Conservation (phyloP, 2,113 vertebrate genomes). For the Hydrolagus affinis region DNA sequence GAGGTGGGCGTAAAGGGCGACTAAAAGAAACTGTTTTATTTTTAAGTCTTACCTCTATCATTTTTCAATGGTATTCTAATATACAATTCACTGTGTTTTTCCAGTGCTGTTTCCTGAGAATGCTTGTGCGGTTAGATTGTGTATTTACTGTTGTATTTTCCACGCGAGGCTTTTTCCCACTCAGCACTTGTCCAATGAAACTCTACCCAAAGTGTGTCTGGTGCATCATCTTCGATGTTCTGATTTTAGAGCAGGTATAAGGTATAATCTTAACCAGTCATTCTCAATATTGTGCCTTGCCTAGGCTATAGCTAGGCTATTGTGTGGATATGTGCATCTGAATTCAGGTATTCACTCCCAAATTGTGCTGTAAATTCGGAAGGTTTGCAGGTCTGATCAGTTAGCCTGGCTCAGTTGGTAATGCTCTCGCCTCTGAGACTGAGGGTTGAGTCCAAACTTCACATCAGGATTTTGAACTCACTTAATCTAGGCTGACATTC, state of each 20-base stretch:
- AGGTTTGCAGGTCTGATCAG: no score
- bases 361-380: neutral
- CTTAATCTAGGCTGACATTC: no score
- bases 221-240: neutral
- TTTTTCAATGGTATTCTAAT: neutral
- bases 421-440: no score
- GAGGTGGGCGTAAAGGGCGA: slow-evolving; percentile 41
- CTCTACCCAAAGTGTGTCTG: neutral
- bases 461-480: no score
- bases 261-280: neutral
- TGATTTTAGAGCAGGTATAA: neutral
- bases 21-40: neutral
- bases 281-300: neutral
- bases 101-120: neutral
- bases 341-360: neutral
- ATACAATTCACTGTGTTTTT: neutral
- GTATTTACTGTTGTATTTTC: neutral
- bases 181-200: neutral
- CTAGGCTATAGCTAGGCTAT: no score
- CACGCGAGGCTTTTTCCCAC: neutral
- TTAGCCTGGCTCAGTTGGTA: no score
- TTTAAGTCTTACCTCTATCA: neutral
- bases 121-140: neutral
- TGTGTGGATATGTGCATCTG: neutral
- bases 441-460: no score